phyloP scores from a whole-genome alignment of 1,140 invertebrate species.

The Megathymus violae region DNA sequence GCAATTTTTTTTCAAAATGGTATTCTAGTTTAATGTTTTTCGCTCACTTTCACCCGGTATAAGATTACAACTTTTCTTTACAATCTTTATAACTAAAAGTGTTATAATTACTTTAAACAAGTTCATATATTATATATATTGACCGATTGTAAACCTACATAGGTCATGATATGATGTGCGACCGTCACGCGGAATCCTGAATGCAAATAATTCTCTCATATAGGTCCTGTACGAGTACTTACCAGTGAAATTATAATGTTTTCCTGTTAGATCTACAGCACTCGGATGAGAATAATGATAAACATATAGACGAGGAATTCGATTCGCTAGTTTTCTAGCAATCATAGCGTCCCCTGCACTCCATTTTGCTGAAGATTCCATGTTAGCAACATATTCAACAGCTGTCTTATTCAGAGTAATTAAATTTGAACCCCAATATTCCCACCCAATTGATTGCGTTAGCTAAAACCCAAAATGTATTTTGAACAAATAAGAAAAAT shows the following conservation, averaged over 20 bases:
- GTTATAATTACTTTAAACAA: no score
- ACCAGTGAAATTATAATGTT: constrained; percentile 75
- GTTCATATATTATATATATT: no score
- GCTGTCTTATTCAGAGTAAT: constrained; percentile 51
- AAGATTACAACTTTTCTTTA: no score
- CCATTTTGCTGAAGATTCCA: constrained; percentile 76
- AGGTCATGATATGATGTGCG: no score
- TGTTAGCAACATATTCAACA: constrained; percentile 65
- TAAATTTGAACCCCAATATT: constrained; percentile 54
- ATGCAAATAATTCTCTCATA: no score
- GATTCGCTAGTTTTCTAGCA: constrained; percentile 66
- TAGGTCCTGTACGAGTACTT: not conserved
- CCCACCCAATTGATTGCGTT: constrained; percentile 61
- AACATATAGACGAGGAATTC: constrained; percentile 66
- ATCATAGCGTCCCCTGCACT: constrained; percentile 75
- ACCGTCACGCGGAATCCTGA: no score
- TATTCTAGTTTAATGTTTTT: no score
- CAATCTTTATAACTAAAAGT: no score
- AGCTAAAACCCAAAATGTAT: constrained; percentile 43
- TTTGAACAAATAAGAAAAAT: constrained; percentile 15
- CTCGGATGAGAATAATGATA: constrained; percentile 71
- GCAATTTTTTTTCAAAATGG: constrained; percentile 13
- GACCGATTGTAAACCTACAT: no score
- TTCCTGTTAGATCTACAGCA: constrained; percentile 75
- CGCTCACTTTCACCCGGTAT: no score